A percentile compares a stretch with the other conserved stretches of the same genome.
Conservation (phyloP, 2,797 vertebrate species). For the Lindbergichthys nudifrons region DNA sequence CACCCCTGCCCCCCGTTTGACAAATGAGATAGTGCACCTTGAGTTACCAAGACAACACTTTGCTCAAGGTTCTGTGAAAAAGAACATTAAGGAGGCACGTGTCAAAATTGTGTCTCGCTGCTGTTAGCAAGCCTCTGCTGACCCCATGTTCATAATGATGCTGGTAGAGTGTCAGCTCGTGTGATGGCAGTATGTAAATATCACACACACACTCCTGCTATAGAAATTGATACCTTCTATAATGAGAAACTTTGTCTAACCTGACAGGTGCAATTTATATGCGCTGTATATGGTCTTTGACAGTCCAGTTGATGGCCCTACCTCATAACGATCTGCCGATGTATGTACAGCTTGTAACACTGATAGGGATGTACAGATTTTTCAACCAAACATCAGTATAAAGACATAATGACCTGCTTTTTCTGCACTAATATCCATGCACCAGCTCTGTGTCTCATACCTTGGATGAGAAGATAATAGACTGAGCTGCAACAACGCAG, state of each 20-base stretch:
- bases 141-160: slow-evolving; percentile 28
- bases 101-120: slow-evolving; percentile 38
- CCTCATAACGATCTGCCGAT: not conserved
- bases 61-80: slow-evolving; percentile 55
- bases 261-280: slow-evolving; percentile 15
- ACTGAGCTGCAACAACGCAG: too few relatives aligned
- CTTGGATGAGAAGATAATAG: too few relatives aligned
- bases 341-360: not conserved
- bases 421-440: too few relatives aligned
- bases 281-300: not conserved
- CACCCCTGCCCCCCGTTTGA: slow-evolving; percentile 19
- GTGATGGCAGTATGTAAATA: slow-evolving; percentile 42
- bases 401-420: too few relatives aligned
- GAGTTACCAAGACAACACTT: slow-evolving; percentile 59
- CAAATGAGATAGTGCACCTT: slow-evolving; percentile 54
- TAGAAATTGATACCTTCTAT: slow-evolving; percentile 17
- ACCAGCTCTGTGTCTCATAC: too few relatives aligned
- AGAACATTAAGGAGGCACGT: slow-evolving; percentile 36
- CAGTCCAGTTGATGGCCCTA: not conserved
- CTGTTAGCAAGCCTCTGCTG: slow-evolving; percentile 21
- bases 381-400: too few relatives aligned
- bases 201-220: not conserved
- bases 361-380: too few relatives aligned
- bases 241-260: slow-evolving; percentile 20
- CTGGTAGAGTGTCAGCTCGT: not conserved